Conservation (phyloP, 2,888 invertebrate species). For the Melieria omissa region DNA sequence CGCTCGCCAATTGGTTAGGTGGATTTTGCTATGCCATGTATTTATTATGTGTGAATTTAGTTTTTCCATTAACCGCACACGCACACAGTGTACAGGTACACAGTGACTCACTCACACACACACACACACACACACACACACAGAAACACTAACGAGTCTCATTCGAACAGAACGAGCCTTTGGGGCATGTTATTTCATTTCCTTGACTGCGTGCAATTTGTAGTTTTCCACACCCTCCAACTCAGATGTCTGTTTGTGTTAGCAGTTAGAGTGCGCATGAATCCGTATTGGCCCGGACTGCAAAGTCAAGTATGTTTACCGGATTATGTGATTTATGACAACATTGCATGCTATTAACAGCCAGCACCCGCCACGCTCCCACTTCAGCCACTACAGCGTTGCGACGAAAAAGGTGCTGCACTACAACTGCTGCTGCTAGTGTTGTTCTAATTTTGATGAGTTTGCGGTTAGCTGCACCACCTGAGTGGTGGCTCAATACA, state of each 20-base stretch:
- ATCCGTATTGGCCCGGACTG: not conserved
- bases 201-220: not conserved
- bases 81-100: no score
- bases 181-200: not conserved
- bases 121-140: not conserved
- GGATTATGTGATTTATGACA: constrained; percentile 22
- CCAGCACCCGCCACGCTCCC: no score
- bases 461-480: no score
- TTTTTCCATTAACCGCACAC: no score
- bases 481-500: no score
- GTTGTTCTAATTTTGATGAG: no score
- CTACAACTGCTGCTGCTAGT: no score
- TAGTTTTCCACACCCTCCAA: not conserved
- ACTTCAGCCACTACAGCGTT: no score
- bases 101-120: not conserved
- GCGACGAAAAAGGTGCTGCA: no score
- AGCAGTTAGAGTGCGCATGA: not conserved
- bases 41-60: no score
- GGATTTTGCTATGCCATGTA: no score
- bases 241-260: not conserved
- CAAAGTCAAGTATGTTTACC: constrained; percentile 13
- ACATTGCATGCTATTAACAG: not conserved
- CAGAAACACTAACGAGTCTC: not conserved
- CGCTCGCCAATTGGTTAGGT: no score
- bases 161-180: not conserved